These are phyloP conservation scores for Catharus bicknelli DNA, from an alignment of 2,113 vertebrate species.

Conservation along the genomic window DNA sequence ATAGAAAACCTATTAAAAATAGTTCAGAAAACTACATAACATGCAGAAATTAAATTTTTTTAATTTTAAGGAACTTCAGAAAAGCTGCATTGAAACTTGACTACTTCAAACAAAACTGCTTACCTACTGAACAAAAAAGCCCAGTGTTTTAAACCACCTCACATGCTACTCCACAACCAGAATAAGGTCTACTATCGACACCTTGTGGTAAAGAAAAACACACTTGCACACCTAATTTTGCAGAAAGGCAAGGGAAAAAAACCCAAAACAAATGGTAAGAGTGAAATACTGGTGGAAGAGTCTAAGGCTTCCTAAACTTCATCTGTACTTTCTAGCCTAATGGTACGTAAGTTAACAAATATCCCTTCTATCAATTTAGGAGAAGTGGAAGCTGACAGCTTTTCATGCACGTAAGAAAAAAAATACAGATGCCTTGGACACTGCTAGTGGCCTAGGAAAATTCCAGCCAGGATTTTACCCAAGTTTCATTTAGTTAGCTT, in stretches of 20 bases:
- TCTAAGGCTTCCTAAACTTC: neutral
- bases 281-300: neutral
- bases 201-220: neutral
- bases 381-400: neutral
- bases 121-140: neutral
- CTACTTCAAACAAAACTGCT: neutral
- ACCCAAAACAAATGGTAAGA: neutral
- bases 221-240: neutral
- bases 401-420: neutral
- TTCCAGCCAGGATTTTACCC: too few relatives aligned
- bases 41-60: neutral
- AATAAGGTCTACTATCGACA: neutral
- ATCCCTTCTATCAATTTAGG: neutral
- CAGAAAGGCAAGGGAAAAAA: neutral
- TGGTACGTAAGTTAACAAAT: neutral
- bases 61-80: neutral
- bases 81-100: neutral
- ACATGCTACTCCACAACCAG: too few relatives aligned
- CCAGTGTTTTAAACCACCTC: neutral
- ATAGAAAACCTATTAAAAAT: neutral
- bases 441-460: too few relatives aligned
- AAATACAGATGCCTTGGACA: neutral
- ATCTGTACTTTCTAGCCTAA: neutral
- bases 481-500: too few relatives aligned
- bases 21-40: neutral